These are phyloP conservation scores for Fulmarus glacialis DNA, from an alignment of 2,113 vertebrate genomes.

Conservation along the genomic window DNA sequence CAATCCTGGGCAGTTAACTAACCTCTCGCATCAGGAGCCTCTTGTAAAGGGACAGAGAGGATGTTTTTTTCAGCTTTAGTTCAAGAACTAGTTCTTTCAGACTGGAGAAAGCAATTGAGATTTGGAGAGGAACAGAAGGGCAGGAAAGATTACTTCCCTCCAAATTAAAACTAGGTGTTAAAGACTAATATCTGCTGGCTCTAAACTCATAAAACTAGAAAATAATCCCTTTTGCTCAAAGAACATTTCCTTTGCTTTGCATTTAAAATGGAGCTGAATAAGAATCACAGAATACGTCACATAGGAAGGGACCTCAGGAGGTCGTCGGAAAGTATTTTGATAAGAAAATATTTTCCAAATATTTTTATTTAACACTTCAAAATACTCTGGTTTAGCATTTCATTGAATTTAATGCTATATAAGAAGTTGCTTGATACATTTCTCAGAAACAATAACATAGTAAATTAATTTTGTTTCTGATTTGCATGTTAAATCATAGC, in stretches of 20 bases:
- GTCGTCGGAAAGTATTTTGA: background rate
- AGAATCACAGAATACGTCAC: background rate
- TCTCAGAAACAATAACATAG: background rate
- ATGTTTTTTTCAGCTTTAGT: background rate
- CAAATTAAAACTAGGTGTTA: background rate
- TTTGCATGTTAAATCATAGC: background rate
- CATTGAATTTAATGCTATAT: background rate
- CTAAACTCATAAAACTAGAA: background rate
- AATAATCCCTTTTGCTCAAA: background rate
- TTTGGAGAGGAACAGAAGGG: background rate
- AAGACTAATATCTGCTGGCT: background rate
- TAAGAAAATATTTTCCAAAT: background rate
- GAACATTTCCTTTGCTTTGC: background rate
- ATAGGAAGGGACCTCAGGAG: background rate
- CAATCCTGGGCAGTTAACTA: background rate
- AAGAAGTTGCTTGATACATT: background rate
- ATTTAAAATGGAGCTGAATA: background rate
- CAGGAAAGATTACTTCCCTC: background rate
- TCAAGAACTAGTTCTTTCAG: background rate
- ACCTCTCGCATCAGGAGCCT: background rate
- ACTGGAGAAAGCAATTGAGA: background rate
- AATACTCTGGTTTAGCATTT: slow-evolving; percentile 5
- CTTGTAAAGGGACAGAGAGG: background rate
- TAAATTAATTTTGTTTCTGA: background rate
- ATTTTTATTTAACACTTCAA: background rate